Percentiles rank a stretch among this genome's conserved stretches.
Conservation (phyloP, 2,797 vertebrate species). For the Paratrypauchen microcephalus region DNA sequence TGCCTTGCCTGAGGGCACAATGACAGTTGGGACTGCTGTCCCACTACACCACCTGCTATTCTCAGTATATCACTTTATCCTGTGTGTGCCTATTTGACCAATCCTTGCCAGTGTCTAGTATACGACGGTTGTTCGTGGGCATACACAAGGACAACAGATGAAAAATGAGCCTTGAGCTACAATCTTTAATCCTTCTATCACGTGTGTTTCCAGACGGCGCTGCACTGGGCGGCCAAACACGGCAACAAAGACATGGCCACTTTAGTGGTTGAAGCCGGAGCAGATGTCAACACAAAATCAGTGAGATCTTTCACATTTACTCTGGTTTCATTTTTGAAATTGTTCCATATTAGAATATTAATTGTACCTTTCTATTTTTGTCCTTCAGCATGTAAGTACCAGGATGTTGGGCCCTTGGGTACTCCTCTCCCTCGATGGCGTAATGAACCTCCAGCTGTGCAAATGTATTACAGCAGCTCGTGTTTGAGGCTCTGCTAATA, state of each 20-base stretch:
- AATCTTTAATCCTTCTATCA: neutral
- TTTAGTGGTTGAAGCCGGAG: constrained; percentile 73
- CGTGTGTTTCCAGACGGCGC: constrained; percentile 69
- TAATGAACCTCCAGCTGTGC: constrained; percentile 74
- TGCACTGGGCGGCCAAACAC: constrained; percentile 86
- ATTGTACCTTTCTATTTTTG: constrained; percentile 1
- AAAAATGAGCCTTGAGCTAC: too few relatives aligned
- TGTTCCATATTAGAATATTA: too few relatives aligned
- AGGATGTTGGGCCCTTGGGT: neutral
- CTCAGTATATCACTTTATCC: too few relatives aligned
- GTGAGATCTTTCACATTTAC: constrained; percentile 59
- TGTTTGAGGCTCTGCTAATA: constrained; percentile 70
- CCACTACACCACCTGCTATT: too few relatives aligned
- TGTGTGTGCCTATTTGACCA: too few relatives aligned
- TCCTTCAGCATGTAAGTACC: constrained; percentile 78
- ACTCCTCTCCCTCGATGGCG: constrained; percentile 41
- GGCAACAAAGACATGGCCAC: constrained; percentile 78
- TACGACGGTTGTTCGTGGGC: too few relatives aligned
- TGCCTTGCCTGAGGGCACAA: too few relatives aligned
- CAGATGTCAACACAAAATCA: constrained; percentile 80
- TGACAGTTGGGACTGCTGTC: too few relatives aligned
- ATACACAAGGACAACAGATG: too few relatives aligned
- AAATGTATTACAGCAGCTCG: constrained; percentile 67
- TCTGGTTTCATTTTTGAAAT: neutral
- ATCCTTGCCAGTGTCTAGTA: too few relatives aligned